Percentiles rank a stretch among this genome's conserved stretches.
Conservation (phyloP, 1,140 invertebrate genomes). For the Drosophila kurseongensis region DNA sequence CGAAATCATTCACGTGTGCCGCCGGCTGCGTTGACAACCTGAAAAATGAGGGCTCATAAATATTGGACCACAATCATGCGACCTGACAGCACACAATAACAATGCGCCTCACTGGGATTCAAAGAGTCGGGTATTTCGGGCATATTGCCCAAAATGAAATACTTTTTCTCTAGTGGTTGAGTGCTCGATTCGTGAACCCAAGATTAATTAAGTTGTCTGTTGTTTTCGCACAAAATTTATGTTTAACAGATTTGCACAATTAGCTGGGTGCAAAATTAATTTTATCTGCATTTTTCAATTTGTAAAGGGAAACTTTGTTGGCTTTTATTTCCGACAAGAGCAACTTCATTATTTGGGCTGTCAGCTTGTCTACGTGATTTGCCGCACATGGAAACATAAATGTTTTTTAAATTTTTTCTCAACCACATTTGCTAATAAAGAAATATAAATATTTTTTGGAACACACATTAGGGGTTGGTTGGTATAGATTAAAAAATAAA, state of each 20-base stretch:
- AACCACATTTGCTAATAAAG: slow-evolving; percentile 1
- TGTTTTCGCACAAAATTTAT: slow-evolving; percentile 56
- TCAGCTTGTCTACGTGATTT: slow-evolving; percentile 30
- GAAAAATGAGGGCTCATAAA: slow-evolving; percentile 60
- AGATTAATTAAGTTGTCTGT: slow-evolving; percentile 70
- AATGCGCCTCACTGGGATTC: slow-evolving; percentile 32
- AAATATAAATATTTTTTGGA: not conserved
- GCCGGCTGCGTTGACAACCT: slow-evolving; percentile 51
- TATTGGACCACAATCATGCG: slow-evolving; percentile 25
- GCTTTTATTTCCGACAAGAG: slow-evolving; percentile 1
- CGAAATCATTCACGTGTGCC: slow-evolving; percentile 19
- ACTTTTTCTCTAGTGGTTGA: slow-evolving; percentile 13
- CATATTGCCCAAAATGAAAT: slow-evolving; percentile 58
- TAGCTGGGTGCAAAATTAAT: slow-evolving; percentile 56
- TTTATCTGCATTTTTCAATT: slow-evolving; percentile 33
- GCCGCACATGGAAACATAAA: not conserved
- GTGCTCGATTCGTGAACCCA: slow-evolving; percentile 35
- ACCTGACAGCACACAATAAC: slow-evolving; percentile 37
- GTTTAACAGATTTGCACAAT: slow-evolving; percentile 69
- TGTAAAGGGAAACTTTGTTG: slow-evolving; percentile 34
- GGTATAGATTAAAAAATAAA: not conserved
- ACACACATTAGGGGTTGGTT: slow-evolving; percentile 11
- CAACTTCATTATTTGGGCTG: slow-evolving; percentile 34
- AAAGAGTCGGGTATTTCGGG: slow-evolving; percentile 34
- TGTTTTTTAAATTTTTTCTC: slow-evolving; percentile 5